Evolutionary conservation across 2,113 vertebrate genomes (phyloP), one percentile per base, ranked within the genome.

Genomic region (Megaceryle torquata): DNA sequence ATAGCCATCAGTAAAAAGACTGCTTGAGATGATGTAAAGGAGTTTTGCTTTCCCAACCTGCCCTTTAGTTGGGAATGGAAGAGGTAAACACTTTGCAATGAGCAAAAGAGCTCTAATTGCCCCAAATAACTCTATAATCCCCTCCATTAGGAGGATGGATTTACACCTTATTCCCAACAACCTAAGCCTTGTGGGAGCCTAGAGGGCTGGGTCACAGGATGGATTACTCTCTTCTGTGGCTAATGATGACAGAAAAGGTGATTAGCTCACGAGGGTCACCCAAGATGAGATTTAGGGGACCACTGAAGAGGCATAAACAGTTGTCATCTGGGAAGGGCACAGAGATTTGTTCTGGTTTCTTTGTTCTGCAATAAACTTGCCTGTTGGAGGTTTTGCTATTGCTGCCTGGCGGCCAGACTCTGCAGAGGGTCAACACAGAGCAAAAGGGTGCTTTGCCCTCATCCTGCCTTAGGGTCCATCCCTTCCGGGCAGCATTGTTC

Each of bases 231-330:
- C 48, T 76, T 91, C 72, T 41, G 26, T 65, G n/a, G 29, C n/a
- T 94, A 91, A 89, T 79, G 74, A 79, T 63, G 59, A 93, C 21
- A 87, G 77, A 71, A 95, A 91, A 92, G 74, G 41, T 75, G 70
- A 95, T 96, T 96, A 96, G 48, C 84, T 92, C 63, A 33, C 25
- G 46, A 44, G 39, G 48, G 60, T 90, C 57, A 88, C 69, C 86
- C 75, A 86, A 92, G 57, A 82, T 50, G 77, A 95, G 88, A 82
- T 75, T 84, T 93, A 92, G 31, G 26, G 4, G 33, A 74, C 46
- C 44, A 50, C 50, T 91, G 35, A 81, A 80, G 50, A 72, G 25
- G 37, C 26, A 61, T 43, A 61, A 77, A 76, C 43, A 69, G 17
- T 54, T 93, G 41, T 67, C 31, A 85, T 41, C 16, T 5, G 1